phyloP scores from a whole-genome alignment of 2,797 vertebrate species.

The Argyrosomus regius region DNA sequence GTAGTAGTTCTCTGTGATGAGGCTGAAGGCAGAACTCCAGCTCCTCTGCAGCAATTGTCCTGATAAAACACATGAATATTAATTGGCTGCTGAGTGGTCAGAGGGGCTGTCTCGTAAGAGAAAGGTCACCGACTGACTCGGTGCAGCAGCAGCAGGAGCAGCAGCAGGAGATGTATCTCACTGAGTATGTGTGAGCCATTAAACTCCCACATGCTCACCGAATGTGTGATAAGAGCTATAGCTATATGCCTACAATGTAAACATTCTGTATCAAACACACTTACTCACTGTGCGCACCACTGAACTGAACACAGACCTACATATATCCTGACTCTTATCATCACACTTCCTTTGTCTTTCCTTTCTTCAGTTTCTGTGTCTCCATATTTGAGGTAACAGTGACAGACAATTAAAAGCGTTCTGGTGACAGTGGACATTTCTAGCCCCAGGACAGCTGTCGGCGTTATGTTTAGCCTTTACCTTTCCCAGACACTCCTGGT shows the following conservation, averaged over 20 bases:
- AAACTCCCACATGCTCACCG: neutral
- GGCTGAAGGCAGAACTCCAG: neutral
- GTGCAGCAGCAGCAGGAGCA: neutral
- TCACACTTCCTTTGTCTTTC: slow-evolving; percentile 25
- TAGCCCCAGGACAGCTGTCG: neutral
- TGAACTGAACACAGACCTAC: neutral
- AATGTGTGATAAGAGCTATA: neutral
- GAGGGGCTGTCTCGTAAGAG: slow-evolving; percentile 1
- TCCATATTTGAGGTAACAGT: neutral
- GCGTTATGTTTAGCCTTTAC: slow-evolving; percentile 3
- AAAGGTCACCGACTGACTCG: slow-evolving; percentile 27
- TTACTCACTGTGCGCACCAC: neutral
- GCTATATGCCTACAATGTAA: neutral
- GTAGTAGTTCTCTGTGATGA: neutral
- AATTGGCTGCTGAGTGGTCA: slow-evolving; percentile 19
- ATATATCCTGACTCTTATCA: slow-evolving; percentile 2
- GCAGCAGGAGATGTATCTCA: neutral
- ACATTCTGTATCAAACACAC: neutral
- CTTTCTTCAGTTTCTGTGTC: slow-evolving; percentile 10
- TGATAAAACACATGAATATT: slow-evolving; percentile 26
- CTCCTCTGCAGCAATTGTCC: slow-evolving; percentile 3
- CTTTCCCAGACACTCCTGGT: slow-evolving; percentile 12
- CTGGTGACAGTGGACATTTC: neutral
- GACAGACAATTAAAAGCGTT: neutral
- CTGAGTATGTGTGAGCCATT: neutral